Evolutionary conservation across 2,113 vertebrate species (phyloP).

Genomic region (Amphiprion ocellaris): DNA sequence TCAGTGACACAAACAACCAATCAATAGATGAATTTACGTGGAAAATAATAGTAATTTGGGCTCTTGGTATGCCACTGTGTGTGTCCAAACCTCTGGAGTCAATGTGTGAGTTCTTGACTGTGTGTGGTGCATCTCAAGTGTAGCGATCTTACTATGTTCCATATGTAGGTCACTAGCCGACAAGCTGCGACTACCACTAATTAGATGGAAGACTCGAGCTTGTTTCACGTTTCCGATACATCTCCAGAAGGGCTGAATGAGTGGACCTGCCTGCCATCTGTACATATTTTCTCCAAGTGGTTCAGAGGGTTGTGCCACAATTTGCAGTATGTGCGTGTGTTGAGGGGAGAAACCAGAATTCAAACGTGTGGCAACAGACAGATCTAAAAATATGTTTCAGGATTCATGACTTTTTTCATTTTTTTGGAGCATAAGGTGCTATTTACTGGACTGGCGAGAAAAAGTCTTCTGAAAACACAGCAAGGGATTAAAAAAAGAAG

Average conservation of each 20-base stretch:
- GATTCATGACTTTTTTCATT: neutral
- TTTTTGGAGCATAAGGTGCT: no score
- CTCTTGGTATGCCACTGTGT: no score
- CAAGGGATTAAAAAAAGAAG: no score
- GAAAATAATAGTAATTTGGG: no score
- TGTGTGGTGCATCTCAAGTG: neutral
- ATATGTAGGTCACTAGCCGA: slow-evolving; percentile 74
- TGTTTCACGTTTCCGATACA: slow-evolving; percentile 34
- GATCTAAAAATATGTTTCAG: slow-evolving; percentile 62
- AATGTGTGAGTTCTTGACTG: neutral
- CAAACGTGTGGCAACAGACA: slow-evolving; percentile 9
- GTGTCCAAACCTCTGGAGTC: neutral
- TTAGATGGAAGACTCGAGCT: slow-evolving; percentile 37
- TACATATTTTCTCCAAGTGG: slow-evolving; percentile 8
- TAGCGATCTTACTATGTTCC: slow-evolving; percentile 25
- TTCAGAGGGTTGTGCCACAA: slow-evolving; percentile 10
- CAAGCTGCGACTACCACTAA: slow-evolving; percentile 57
- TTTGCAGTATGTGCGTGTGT: neutral
- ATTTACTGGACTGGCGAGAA: neutral
- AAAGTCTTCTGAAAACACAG: neutral
- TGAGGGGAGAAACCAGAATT: neutral
- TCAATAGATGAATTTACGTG: no score
- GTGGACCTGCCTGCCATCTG: slow-evolving; percentile 51
- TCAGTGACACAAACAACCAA: no score
- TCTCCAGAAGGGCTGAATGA: slow-evolving; percentile 54